Percentiles rank a stretch among this genome's conserved stretches.
Evolutionary conservation across 2,113 vertebrate species (phyloP).

Genomic region (Stictonetta naevosa): DNA sequence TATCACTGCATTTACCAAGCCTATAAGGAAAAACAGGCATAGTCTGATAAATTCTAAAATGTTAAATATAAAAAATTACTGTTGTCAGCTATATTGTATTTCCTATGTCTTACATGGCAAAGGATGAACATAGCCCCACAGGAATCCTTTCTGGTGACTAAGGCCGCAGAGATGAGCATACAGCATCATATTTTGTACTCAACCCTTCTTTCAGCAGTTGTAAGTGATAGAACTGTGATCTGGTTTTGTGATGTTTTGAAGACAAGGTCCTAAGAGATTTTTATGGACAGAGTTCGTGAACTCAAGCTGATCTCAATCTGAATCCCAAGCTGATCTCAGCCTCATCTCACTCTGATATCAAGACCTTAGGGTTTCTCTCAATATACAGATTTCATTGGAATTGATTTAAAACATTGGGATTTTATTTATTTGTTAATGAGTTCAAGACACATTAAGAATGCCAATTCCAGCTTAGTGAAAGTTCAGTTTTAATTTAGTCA

Average conservation of each 20-base stretch:
- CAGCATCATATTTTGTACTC: fast-evolving
- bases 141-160: neutral
- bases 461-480: neutral
- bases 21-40: neutral
- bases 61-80: neutral
- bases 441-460: neutral
- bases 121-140: neutral
- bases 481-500: neutral
- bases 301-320: neutral
- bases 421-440: neutral
- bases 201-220: neutral
- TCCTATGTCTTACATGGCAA: neutral
- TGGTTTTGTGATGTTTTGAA: neutral
- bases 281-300: neutral
- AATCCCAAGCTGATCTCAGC: neutral
- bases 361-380: neutral
- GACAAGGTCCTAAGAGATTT: neutral
- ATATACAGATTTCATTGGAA: neutral
- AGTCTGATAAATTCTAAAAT: neutral
- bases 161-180: neutral
- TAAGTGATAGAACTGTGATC: neutral
- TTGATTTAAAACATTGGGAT: neutral
- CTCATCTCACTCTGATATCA: neutral
- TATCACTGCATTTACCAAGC: fast-evolving
- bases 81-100: neutral